Conservation (phyloP, 2,888 invertebrate genomes). For the Acleris holmiana region DNA sequence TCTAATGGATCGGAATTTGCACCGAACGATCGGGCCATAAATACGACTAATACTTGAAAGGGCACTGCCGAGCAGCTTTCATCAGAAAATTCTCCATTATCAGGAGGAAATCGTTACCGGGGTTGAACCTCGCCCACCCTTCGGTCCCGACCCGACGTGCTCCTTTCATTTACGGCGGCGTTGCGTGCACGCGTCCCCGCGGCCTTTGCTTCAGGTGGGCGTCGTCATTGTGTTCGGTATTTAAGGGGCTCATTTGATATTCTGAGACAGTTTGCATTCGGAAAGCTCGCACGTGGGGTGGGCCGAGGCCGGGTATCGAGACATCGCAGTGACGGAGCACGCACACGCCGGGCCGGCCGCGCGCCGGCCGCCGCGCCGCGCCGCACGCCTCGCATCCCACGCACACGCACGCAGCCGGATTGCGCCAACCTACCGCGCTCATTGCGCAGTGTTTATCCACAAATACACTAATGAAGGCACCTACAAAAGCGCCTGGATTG, state of each 20-base stretch:
- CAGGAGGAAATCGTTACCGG: constrained; percentile 82
- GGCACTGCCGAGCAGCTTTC: constrained; percentile 76
- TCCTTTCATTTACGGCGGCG: constrained; percentile 75
- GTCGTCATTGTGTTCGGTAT: constrained; percentile 80
- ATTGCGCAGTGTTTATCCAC: constrained; percentile 79
- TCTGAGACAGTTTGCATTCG: constrained; percentile 82
- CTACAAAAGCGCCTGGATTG: constrained; percentile 84
- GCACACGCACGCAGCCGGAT: constrained; percentile 63
- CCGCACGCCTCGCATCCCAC: constrained; percentile 48
- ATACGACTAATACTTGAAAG: constrained; percentile 77
- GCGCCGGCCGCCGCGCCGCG: constrained; percentile 48
- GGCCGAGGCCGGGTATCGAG: constrained; percentile 60
- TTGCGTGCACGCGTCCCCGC: constrained; percentile 80
- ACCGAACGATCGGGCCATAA: constrained; percentile 69
- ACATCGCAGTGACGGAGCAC: constrained; percentile 60
- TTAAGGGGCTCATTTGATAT: constrained; percentile 84
- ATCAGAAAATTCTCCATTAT: constrained; percentile 82
- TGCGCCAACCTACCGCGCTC: constrained; percentile 58
- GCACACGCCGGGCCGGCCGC: constrained; percentile 51
- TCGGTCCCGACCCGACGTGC: constrained; percentile 69
- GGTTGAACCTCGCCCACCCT: constrained; percentile 74
- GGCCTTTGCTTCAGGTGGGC: constrained; percentile 81
- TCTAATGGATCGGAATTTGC: constrained; percentile 71
- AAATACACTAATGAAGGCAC: constrained; percentile 84
- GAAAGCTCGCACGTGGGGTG: constrained; percentile 73